phyloP scores from a whole-genome alignment of 2,888 invertebrate genomes.

The Drosophila cyrtoloma region DNA sequence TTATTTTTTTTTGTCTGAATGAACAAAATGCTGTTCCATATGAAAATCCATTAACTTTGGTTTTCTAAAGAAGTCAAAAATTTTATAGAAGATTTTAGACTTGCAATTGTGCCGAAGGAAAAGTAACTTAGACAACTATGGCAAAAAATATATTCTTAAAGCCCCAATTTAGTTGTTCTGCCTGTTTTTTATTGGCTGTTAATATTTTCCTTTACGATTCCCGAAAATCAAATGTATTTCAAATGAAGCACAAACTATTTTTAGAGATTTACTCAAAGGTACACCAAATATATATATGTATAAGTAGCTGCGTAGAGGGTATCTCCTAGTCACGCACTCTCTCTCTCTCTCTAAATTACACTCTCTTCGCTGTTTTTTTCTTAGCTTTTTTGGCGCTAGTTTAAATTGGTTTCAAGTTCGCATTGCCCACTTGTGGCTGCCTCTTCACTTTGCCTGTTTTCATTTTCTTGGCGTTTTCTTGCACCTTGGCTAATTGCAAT shows the following conservation, averaged over 20 bases:
- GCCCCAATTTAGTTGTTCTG: too few relatives aligned
- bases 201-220: too few relatives aligned
- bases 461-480: constrained; percentile 53
- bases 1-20: too few relatives aligned
- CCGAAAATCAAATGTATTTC: not conserved
- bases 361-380: constrained; percentile 31
- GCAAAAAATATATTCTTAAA: too few relatives aligned
- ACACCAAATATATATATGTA: not conserved
- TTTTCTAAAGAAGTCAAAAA: too few relatives aligned
- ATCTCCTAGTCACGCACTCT: not conserved
- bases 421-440: constrained; percentile 49
- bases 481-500: constrained; percentile 85
- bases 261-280: not conserved
- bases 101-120: too few relatives aligned
- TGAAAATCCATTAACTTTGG: too few relatives aligned
- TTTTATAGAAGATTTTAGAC: too few relatives aligned
- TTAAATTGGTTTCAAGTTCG: constrained; percentile 74
- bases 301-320: not conserved
- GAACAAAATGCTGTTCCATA: too few relatives aligned
- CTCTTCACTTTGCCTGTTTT: constrained; percentile 6
- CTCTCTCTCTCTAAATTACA: too few relatives aligned
- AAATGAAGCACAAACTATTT: not conserved
- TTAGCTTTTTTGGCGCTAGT: constrained; percentile 23
- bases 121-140: too few relatives aligned
- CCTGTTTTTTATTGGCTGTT: too few relatives aligned